These are phyloP conservation scores for Enteromius argenteus DNA, from an alignment of 2,797 vertebrate genomes.

Conservation along the genomic window DNA sequence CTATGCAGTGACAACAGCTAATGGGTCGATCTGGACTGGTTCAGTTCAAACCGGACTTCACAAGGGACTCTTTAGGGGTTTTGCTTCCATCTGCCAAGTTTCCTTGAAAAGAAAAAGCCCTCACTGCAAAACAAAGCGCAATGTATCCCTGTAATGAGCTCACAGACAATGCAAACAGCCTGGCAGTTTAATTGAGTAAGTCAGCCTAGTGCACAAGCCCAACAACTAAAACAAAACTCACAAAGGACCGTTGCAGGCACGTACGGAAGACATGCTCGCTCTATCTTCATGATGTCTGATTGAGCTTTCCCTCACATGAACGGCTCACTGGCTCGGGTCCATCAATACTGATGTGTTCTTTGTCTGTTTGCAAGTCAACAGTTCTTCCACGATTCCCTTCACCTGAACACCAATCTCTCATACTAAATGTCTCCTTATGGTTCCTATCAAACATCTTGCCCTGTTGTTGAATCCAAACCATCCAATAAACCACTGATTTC, in stretches of 20 bases:
- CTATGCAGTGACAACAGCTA: slow-evolving; percentile 48
- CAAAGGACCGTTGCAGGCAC: neutral
- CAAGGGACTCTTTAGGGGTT: slow-evolving; percentile 58
- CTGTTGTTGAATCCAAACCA: slow-evolving; percentile 12
- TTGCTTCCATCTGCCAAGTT: slow-evolving; percentile 47
- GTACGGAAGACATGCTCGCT: neutral
- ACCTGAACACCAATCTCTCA: slow-evolving; percentile 12
- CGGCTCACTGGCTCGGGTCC: neutral
- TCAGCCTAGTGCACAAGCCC: slow-evolving; percentile 70
- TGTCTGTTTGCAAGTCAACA: neutral
- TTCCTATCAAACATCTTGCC: slow-evolving; percentile 3
- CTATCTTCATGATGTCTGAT: neutral
- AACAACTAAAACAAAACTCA: slow-evolving; percentile 61
- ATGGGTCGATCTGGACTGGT: slow-evolving; percentile 63
- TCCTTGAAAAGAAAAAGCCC: slow-evolving; percentile 59
- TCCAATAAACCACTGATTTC: slow-evolving; percentile 40
- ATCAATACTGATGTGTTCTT: slow-evolving; percentile 17
- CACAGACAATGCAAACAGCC: slow-evolving; percentile 66
- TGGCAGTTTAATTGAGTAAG: slow-evolving; percentile 61
- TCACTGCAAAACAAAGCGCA: slow-evolving; percentile 59
- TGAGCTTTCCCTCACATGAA: slow-evolving; percentile 20
- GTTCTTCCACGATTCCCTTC: neutral
- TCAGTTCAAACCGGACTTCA: slow-evolving; percentile 67
- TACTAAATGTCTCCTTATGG: neutral
- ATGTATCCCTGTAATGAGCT: slow-evolving; percentile 74